phyloP scores from a whole-genome alignment of 2,797 vertebrate species.

The Syngnathus rostellatus region DNA sequence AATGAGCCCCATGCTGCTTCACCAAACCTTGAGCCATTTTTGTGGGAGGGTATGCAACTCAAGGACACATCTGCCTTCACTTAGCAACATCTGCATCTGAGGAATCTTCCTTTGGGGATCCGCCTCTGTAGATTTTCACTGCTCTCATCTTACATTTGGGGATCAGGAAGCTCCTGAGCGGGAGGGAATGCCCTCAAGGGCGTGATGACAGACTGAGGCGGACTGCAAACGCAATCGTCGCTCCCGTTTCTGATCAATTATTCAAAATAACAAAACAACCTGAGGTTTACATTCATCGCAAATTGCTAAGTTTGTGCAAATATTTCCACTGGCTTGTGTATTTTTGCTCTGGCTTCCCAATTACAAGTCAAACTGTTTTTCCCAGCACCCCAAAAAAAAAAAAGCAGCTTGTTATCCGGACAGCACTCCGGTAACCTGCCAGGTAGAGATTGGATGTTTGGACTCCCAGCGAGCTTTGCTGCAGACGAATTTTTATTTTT shows the following conservation, averaged over 20 bases:
- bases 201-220: slow-evolving; percentile 14
- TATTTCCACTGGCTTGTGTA: not conserved
- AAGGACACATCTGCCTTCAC: not conserved
- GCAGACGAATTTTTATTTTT: not conserved
- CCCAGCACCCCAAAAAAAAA: not conserved
- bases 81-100: slow-evolving; percentile 1
- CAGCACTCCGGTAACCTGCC: slow-evolving; percentile 28
- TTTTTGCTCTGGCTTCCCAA: slow-evolving; percentile 20
- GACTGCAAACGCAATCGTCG: slow-evolving; percentile 17
- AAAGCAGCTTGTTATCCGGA: slow-evolving; percentile 41
- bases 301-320: not conserved
- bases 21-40: not conserved
- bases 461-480: not conserved
- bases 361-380: slow-evolving; percentile 21
- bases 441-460: slow-evolving; percentile 33
- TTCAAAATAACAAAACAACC: slow-evolving; percentile 8
- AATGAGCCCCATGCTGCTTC: not conserved
- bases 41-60: no score
- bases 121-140: not conserved
- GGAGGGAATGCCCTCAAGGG: slow-evolving; percentile 1
- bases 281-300: not conserved
- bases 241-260: slow-evolving; percentile 29
- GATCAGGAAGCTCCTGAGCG: not conserved
- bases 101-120: not conserved
- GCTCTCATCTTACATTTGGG: not conserved